phyloP scores from a whole-genome alignment of 2,888 invertebrate genomes.

The Apoderus coryli region DNA sequence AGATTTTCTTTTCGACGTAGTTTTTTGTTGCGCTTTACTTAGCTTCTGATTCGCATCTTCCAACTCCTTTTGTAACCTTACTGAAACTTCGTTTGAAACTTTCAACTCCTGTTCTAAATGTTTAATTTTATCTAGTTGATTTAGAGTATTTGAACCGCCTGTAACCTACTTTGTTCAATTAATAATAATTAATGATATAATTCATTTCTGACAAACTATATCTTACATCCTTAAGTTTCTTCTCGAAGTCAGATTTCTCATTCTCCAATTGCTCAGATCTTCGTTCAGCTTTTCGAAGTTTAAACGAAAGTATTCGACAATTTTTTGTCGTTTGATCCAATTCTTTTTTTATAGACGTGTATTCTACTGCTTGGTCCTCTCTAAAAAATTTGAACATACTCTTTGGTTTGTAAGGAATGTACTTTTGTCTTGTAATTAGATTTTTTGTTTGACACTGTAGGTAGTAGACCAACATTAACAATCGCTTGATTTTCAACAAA shows the following conservation, averaged over 20 bases:
- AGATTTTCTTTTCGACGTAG: slow-evolving; percentile 39
- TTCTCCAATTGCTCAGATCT: slow-evolving; percentile 73
- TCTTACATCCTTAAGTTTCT: slow-evolving; percentile 44
- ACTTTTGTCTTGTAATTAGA: too few species aligned
- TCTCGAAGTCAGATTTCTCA: slow-evolving; percentile 64
- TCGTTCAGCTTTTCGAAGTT: slow-evolving; percentile 89
- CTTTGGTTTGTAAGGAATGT: too few species aligned
- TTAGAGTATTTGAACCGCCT: slow-evolving; percentile 45
- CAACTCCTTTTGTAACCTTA: slow-evolving; percentile 54
- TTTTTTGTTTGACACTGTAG: too few species aligned
- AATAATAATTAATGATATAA: background rate
- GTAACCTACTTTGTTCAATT: slow-evolving; percentile 21
- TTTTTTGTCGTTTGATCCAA: slow-evolving; percentile 95
- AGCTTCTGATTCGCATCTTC: slow-evolving; percentile 50
- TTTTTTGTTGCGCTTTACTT: slow-evolving; percentile 21
- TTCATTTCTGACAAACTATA: slow-evolving; percentile 2
- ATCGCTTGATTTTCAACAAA: too few species aligned
- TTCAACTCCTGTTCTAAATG: slow-evolving; percentile 76
- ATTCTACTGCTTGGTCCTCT: slow-evolving; percentile 95
- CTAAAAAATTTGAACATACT: too few species aligned
- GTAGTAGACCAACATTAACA: too few species aligned
- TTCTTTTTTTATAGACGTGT: slow-evolving; percentile 84
- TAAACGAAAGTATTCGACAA: slow-evolving; percentile 95
- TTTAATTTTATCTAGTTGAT: slow-evolving; percentile 53
- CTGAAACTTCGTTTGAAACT: slow-evolving; percentile 60